Evolutionary conservation across 1,140 invertebrate genomes (phyloP).

Genomic region (Bombus sylvicola): DNA sequence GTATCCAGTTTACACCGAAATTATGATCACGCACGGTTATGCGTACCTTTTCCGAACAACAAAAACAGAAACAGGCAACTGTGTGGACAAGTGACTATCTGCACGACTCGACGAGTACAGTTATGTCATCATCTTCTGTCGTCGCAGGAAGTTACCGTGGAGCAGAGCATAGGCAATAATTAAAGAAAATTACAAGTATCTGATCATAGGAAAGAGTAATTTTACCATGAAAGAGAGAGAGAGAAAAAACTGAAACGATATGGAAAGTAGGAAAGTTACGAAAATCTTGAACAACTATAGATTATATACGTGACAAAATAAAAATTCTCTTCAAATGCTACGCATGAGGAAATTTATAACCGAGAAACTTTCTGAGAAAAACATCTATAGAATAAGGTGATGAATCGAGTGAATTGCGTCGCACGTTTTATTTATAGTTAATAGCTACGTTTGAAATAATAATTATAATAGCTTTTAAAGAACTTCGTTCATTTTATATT

Average conservation of each 20-base stretch:
- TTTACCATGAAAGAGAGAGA: neutral
- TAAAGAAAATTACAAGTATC: conserved; percentile 24
- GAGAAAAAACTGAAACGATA: neutral
- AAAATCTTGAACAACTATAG: neutral
- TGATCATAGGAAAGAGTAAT: neutral
- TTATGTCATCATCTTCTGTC: conserved; percentile 48
- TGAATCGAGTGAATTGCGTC: neutral
- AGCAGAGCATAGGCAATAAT: conserved; percentile 37
- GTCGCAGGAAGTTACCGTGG: conserved; percentile 7
- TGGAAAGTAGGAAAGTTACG: neutral
- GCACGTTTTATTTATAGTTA: neutral
- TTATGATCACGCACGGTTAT: conserved; percentile 52
- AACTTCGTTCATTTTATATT: too few relatives aligned
- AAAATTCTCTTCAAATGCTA: neutral
- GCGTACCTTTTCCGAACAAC: neutral
- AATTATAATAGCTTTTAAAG: too few relatives aligned
- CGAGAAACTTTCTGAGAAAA: neutral
- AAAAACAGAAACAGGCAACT: conserved; percentile 10
- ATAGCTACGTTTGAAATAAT: too few relatives aligned
- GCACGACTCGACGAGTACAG: conserved; percentile 25
- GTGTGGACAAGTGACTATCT: conserved; percentile 2
- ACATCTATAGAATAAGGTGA: neutral
- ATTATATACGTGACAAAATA: neutral
- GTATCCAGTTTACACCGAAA: conserved; percentile 33
- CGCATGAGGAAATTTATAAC: neutral